Conservation (phyloP, 2,888 invertebrate genomes). For the Timema cristinae region DNA sequence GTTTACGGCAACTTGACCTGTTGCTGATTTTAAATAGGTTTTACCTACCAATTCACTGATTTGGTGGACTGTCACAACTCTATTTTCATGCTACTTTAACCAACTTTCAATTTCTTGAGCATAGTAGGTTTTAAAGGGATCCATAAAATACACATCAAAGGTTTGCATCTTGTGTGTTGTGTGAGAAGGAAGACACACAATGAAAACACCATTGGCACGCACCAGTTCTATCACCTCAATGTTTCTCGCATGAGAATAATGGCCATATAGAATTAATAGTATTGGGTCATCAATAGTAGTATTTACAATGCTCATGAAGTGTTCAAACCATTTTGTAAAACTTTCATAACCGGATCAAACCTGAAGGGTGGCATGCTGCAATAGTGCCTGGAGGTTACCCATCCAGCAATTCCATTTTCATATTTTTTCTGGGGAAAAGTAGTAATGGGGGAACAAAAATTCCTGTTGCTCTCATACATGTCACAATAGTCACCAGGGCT, state of each 20-base stretch:
- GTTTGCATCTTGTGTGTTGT: slow-evolving; percentile 6
- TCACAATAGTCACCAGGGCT: slow-evolving; percentile 36
- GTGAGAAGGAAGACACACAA: slow-evolving; percentile 11
- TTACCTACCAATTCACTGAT: not conserved
- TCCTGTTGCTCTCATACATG: slow-evolving; percentile 24
- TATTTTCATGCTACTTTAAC: not conserved
- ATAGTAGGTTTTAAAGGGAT: slow-evolving; percentile 2
- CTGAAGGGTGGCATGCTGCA: slow-evolving; percentile 35
- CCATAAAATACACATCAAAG: not conserved
- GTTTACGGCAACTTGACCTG: not conserved
- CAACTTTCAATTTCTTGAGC: not conserved
- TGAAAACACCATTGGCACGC: not conserved
- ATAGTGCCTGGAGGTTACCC: slow-evolving; percentile 38
- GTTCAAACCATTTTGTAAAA: slow-evolving; percentile 38
- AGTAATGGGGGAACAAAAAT: not conserved
- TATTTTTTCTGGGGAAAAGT: slow-evolving; percentile 1
- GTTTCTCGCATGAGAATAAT: slow-evolving; percentile 28
- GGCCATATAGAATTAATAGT: slow-evolving; percentile 32
- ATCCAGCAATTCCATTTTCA: slow-evolving; percentile 30
- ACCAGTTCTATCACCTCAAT: slow-evolving; percentile 6
- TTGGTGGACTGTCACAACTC: not conserved
- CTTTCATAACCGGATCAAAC: slow-evolving; percentile 38
- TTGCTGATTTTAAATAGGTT: slow-evolving; percentile 10
- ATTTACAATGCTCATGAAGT: slow-evolving; percentile 34
- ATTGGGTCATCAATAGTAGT: slow-evolving; percentile 35